Percentiles rank a stretch among this genome's conserved stretches.
Conservation (phyloP, 1,140 invertebrate genomes). For the Adoxophyes honmai region DNA sequence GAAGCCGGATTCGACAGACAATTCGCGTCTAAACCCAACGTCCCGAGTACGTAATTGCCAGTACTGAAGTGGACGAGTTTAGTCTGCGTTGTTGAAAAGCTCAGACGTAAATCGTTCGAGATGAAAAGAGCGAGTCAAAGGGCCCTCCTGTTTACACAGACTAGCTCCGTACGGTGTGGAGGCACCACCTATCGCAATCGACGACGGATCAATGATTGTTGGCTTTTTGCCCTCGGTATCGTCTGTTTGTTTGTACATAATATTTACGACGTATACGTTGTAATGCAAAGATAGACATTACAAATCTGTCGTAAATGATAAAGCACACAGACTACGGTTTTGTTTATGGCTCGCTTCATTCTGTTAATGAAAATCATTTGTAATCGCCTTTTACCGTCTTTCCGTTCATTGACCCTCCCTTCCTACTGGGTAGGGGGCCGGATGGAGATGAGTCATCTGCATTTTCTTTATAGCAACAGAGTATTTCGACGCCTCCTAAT, state of each 20-base stretch:
- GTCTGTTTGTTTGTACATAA: not conserved
- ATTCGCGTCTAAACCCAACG: no score
- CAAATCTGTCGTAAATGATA: not conserved
- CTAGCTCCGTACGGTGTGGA: not conserved
- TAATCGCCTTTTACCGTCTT: not conserved
- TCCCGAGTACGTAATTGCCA: constrained; percentile 17
- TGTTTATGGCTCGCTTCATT: not conserved
- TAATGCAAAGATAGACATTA: not conserved
- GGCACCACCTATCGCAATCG: constrained; percentile 8
- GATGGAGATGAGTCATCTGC: not conserved
- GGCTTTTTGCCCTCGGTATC: constrained; percentile 1
- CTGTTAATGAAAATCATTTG: not conserved
- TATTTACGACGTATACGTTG: not conserved
- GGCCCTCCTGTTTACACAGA: constrained; percentile 29
- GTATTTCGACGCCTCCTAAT: no score
- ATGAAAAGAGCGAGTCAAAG: constrained; percentile 35
- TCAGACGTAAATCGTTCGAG: constrained; percentile 29
- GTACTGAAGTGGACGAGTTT: constrained; percentile 20
- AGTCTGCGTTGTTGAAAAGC: constrained; percentile 31
- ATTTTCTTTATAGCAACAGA: not conserved
- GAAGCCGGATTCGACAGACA: no score
- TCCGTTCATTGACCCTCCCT: not conserved
- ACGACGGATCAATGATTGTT: constrained; percentile 12
- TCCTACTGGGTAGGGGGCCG: not conserved
- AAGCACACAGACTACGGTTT: not conserved